These are phyloP conservation scores for Caenorhabditis briggsae DNA, from an alignment of 1,140 invertebrate species.

Conservation along the genomic window DNA sequence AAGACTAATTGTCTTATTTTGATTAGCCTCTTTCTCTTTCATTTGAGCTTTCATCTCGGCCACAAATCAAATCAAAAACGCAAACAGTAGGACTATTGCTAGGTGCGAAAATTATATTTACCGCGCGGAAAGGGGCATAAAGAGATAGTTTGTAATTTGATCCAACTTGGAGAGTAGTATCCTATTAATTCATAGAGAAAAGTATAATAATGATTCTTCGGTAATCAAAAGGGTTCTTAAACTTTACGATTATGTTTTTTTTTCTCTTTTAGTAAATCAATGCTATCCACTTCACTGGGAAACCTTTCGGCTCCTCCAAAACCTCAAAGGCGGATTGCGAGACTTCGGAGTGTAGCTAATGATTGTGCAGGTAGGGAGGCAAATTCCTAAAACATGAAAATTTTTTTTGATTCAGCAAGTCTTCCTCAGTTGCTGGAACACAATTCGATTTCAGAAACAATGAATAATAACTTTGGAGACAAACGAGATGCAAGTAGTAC, in stretches of 20 bases:
- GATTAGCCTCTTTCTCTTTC: no score
- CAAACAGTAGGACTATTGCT: conserved; percentile 1
- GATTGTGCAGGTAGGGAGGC: not conserved
- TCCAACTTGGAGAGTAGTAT: not conserved
- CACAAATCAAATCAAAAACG: conserved; percentile 40
- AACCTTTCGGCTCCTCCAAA: conserved; percentile 38
- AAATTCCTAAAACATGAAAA: not conserved
- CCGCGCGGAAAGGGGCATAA: not conserved
- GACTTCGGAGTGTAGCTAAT: conserved; percentile 26
- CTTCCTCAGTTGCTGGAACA: conserved; percentile 15
- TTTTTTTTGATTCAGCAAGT: not conserved
- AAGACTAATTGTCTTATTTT: not conserved
- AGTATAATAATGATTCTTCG: conserved; percentile 7
- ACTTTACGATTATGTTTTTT: not conserved
- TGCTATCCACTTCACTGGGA: conserved; percentile 39
- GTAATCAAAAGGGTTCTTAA: not conserved
- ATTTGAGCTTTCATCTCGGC: not conserved
- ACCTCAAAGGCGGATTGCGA: conserved; percentile 36
- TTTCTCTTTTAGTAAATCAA: conserved; percentile 27
- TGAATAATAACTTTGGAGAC: conserved; percentile 7
- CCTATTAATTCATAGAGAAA: not conserved
- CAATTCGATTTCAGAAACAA: not conserved
- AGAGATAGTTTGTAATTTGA: conserved; percentile 21
- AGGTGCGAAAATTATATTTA: conserved; percentile 5
- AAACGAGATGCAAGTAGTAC: conserved; percentile 9